These are phyloP conservation scores for Pagetopsis macropterus DNA, from an alignment of 2,797 vertebrate genomes.

Conservation along the genomic window DNA sequence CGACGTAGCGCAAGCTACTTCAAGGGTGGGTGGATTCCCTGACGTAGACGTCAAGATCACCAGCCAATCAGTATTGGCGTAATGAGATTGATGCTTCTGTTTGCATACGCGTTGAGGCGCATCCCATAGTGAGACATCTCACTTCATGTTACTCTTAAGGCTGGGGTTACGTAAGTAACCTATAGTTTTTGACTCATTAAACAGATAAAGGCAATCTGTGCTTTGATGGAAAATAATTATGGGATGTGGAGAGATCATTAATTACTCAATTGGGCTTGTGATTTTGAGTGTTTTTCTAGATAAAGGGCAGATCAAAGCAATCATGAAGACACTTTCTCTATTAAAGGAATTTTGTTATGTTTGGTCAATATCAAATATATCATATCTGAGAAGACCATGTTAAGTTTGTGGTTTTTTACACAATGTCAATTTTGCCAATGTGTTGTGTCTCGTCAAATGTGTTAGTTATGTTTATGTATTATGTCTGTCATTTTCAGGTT, in stretches of 20 bases:
- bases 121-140: no score
- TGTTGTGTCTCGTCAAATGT: no score
- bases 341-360: not conserved
- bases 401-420: not conserved
- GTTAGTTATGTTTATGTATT: no score
- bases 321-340: not conserved
- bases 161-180: no score
- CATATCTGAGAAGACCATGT: not conserved
- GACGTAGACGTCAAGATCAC: no score
- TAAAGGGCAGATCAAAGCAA: not conserved
- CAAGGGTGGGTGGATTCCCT: no score
- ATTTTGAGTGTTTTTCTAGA: not conserved
- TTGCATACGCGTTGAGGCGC: no score
- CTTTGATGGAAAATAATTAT: conserved; percentile 15
- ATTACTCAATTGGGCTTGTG: not conserved
- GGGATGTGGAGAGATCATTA: not conserved
- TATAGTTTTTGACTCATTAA: not conserved
- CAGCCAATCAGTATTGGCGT: no score
- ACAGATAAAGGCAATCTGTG: not conserved
- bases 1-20: no score
- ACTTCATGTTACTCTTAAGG: no score
- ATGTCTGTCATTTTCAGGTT: no score
- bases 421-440: not conserved
- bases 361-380: not conserved
- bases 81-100: no score